Base-by-base conservation (phyloP, 2,113 vertebrate species). In the Heliornis fulica region DNA sequence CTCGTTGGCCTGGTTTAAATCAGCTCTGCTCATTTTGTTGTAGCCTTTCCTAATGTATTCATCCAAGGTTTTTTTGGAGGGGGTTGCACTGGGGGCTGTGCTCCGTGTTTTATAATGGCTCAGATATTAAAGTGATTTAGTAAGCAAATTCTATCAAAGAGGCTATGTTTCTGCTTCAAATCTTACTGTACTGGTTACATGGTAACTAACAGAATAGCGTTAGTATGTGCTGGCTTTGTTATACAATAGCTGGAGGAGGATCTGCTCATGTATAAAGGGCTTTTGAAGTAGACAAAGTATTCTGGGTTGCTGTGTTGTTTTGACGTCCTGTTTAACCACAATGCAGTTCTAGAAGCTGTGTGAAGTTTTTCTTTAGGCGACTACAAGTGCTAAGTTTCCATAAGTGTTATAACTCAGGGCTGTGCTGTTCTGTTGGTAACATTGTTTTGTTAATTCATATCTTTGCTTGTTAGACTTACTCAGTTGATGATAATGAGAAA, bases 401-500 rank as follows among this genome's bases (percentile, higher is more conserved):
- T 22, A 15, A 34, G 2, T 50, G 22, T 38, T 82, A 15, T 9
- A 36, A 23, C 9, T 48, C 59, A 60, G 14, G 23, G 7, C 32
- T 43, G 1, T 36, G 48, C 46, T 78, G 45, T 83, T 97, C 53
- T 63, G 7, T 19, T 71, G 16, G 50, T 64, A 54, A 95, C 51
- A 64, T 26, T 34, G 15, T 63, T 91, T 46, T 82, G 15, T 71
- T n/a, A 48, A 51, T 56, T 75, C 0, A 2, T 94, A 34, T 91
- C 61, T n/a, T 41, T 41, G 20, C 48, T 96, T 96, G 79, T 45
- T 86, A 98, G 98, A 98, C 94, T 85, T 99, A 99, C 89, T 98
- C 98, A 50, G 82, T 99, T 93, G 97, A 98, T 72, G 97, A 98
- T 54, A 94, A 98, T 51, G 98, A 98, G 59, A 97, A 97, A 41